Percentiles rank a stretch among this genome's conserved stretches.
These are phyloP conservation scores for Anastrepha ludens DNA, from an alignment of 1,140 invertebrate species.

Conservation along the genomic window DNA sequence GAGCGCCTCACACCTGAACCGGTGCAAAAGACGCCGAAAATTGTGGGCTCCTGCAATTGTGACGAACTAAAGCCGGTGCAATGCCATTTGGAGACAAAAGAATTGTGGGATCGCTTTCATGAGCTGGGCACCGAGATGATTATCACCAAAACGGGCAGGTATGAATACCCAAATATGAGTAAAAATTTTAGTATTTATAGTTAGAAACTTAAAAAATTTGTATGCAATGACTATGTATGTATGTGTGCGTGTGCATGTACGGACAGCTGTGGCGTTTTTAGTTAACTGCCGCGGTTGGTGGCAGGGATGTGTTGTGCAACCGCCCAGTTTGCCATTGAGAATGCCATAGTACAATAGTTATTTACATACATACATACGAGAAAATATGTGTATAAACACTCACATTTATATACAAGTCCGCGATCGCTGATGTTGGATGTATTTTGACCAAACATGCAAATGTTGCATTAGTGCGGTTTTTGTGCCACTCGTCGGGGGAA, in stretches of 20 bases:
- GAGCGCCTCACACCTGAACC: conserved; percentile 73
- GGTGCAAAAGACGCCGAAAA: conserved; percentile 71
- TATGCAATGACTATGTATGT: not conserved
- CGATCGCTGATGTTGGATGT: conserved; percentile 16
- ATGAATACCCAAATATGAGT: conserved; percentile 68
- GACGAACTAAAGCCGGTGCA: conserved; percentile 89
- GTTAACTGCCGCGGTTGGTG: not conserved
- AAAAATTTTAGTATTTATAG: not conserved
- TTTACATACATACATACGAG: not conserved
- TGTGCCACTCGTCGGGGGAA: not conserved
- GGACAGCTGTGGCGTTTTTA: not conserved
- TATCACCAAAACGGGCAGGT: conserved; percentile 98
- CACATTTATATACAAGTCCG: not conserved
- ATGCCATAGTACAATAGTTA: not conserved
- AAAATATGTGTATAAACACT: not conserved
- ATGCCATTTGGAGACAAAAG: conserved; percentile 95
- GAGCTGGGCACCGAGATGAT: conserved; percentile 98
- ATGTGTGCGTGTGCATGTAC: not conserved
- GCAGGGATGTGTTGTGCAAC: not conserved
- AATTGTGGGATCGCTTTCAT: conserved; percentile 95
- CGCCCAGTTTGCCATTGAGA: not conserved
- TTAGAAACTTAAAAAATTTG: too few relatives aligned
- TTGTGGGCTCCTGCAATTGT: conserved; percentile 83
- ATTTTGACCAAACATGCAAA: conserved; percentile 46
- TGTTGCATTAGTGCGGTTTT: conserved; percentile 51